Base-by-base conservation (phyloP, 2,888 invertebrate species). In the Cerastis rubricosa region DNA sequence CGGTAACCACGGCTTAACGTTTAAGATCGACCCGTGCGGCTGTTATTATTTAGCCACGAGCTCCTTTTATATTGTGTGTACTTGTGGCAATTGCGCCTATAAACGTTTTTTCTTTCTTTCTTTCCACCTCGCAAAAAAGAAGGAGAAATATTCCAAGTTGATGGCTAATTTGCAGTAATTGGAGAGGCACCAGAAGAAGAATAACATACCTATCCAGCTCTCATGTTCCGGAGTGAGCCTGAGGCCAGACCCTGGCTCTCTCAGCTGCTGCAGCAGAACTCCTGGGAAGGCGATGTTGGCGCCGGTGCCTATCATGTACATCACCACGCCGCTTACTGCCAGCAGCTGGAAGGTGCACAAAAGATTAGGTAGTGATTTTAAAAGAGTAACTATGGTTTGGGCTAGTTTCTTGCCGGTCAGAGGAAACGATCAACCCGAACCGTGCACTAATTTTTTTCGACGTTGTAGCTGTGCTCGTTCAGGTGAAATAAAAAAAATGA, bases 271-370 rank as follows among this genome's bases (percentile, higher is more conserved):
- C 87, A 96, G 92, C 76, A 96, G 90, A 3, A 96, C 96, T 0
- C 94, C 96, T 22, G 96, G 96, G 90, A 91, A 96, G 7, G 95
- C 96, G 86, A 96, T 96, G 89, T 96, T 96, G 73, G 96, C 95
- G 0, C 96, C 96, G 0, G 96, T 96, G 0, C 96, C 96, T 64
- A 95, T 95, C 96, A 96, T 96, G 91, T 96, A 96, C 92, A 96
- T 89, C 84, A 96, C 95, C 71, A 96, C 91, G 0, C 96, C 96
- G 81, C 94, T 95, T 0, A 96, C 95, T 0, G 95, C 94, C n/a
- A 95, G 85, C 70, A 95, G 78, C 96, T 96, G 92, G 14, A 88
- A 89, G 9, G 17, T n/a, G n/a, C 22, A 29, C 4, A 12, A 7
- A 8, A 7, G 12, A 6, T 74, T 49, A 66, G 14, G n/a, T 64